Base-by-base conservation (phyloP, 2,888 invertebrate species). In the Pasiphila rectangulata region DNA sequence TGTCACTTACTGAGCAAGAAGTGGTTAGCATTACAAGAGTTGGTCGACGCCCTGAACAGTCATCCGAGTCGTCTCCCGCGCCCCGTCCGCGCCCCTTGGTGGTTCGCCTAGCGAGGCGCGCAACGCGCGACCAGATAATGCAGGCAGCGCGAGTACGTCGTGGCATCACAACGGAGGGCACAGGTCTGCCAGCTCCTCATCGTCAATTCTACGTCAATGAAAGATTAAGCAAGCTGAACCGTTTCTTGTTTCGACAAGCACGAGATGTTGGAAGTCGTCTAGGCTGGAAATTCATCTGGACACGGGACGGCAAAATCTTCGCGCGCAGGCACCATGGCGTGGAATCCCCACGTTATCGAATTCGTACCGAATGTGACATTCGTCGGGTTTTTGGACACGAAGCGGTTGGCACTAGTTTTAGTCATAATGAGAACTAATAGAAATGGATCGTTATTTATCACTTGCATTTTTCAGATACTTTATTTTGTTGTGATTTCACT, bases 201-300 rank as follows among this genome's bases (percentile, higher is more conserved):
- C 17, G 38, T 3, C 17, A 20, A 12, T 27, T 38, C 27, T 38
- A 37, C 7, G 24, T 37, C 10, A 37, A 37, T 25, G 37, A 37
- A 7, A 24, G 37, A 2, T 7, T 38, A 4, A 29, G 27, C 1
- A 19, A 20, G n/a, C 19, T 9, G 2, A 39, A 39, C 9, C 39
- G 39, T 2, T 2, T 6, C 4, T 4, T 39, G 13, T 39, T 39
- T 9, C 15, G 37, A 5, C 27, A 13, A 5, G 25, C 37, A 2
- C 17, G 37, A 2, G 37, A 23, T 7, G 16, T 9, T 9, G 36
- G 36, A 2, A 36, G 9, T 2, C 36, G 23, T 4, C n/a, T 24
- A 5, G 16, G 36, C 9, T 36, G 36, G 36, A 36, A 16, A 9
- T 36, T 23, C n/a, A n/a, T 36, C 15, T 36, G 36, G 36, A 13